phyloP scores from a whole-genome alignment of 2,888 invertebrate species.

The Parelbella ahira region DNA sequence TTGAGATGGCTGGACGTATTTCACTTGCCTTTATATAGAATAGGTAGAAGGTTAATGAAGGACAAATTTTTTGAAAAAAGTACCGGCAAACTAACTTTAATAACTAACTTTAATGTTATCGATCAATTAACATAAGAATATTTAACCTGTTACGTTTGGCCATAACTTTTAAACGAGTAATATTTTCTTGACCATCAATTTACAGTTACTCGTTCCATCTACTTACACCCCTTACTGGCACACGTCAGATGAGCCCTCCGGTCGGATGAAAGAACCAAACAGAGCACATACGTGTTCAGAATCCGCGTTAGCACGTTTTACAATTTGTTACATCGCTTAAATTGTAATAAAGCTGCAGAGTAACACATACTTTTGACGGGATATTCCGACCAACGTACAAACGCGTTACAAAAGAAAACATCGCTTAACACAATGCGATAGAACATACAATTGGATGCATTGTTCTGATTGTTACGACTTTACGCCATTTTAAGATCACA shows the following conservation, averaged over 20 bases:
- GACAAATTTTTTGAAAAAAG: too few species aligned
- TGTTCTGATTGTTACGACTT: constrained; percentile 31
- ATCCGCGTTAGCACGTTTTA: constrained; percentile 68
- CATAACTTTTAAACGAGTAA: too few species aligned
- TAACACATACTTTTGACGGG: constrained; percentile 54
- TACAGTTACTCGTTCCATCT: too few species aligned
- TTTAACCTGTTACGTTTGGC: too few species aligned
- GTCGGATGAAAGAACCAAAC: constrained; percentile 62
- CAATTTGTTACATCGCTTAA: constrained; percentile 76
- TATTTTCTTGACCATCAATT: too few species aligned
- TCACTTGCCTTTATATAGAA: too few species aligned
- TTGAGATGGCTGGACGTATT: too few species aligned
- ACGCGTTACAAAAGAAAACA: constrained; percentile 25
- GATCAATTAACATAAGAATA: too few species aligned
- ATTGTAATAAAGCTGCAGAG: constrained; percentile 73
- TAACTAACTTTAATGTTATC: too few species aligned
- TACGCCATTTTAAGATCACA: constrained; percentile 34
- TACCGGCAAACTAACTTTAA: too few species aligned
- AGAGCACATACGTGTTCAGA: constrained; percentile 66
- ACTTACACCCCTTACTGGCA: constrained; percentile 40
- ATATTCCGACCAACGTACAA: constrained; percentile 37
- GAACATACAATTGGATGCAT: not conserved
- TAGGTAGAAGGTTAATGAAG: too few species aligned
- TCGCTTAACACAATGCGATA: constrained; percentile 27
- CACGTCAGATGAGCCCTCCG: constrained; percentile 50